These are phyloP conservation scores for Pampusana beccarii DNA, from an alignment of 2,113 vertebrate species.

Conservation along the genomic window DNA sequence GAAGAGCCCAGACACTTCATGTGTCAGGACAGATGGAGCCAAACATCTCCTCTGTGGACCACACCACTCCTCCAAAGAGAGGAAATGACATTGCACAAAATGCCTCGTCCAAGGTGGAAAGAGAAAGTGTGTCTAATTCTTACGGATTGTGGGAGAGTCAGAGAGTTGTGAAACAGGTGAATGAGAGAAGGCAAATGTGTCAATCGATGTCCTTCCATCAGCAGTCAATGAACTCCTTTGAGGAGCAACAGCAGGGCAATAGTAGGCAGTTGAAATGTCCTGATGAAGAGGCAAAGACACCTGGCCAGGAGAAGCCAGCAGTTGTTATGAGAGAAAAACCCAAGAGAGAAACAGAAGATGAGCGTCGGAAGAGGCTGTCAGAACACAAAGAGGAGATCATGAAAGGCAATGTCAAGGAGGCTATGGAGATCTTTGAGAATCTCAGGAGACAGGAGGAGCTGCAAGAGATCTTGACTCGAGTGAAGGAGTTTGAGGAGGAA, in stretches of 20 bases:
- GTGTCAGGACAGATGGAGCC: conserved; percentile 48
- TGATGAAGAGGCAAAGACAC: neutral
- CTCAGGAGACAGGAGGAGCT: conserved; percentile 85
- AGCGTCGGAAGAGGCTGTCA: conserved; percentile 84
- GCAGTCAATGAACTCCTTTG: neutral
- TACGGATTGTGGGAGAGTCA: neutral
- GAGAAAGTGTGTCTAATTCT: neutral
- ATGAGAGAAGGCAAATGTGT: conserved; percentile 14
- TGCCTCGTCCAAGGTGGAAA: conserved; percentile 35
- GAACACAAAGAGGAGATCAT: conserved; percentile 91
- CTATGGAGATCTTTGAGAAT: conserved; percentile 86
- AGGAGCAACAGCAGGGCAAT: neutral
- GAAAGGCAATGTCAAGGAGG: conserved; percentile 81
- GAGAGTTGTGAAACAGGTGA: neutral
- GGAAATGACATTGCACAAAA: neutral
- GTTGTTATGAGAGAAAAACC: conserved; percentile 82
- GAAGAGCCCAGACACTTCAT: conserved; percentile 34
- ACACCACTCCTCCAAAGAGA: neutral
- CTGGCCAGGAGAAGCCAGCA: neutral
- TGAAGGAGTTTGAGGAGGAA: conserved; percentile 87
- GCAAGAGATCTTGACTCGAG: conserved; percentile 82
- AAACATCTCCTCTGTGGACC: neutral
- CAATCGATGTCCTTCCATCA: conserved; percentile 22
- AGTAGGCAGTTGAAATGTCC: neutral
- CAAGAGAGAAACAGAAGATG: conserved; percentile 81